A percentile compares a stretch with the other conserved stretches of the same genome.
Evolutionary conservation across 2,888 invertebrate species (phyloP).

Genomic region (Luperina nickerlii): DNA sequence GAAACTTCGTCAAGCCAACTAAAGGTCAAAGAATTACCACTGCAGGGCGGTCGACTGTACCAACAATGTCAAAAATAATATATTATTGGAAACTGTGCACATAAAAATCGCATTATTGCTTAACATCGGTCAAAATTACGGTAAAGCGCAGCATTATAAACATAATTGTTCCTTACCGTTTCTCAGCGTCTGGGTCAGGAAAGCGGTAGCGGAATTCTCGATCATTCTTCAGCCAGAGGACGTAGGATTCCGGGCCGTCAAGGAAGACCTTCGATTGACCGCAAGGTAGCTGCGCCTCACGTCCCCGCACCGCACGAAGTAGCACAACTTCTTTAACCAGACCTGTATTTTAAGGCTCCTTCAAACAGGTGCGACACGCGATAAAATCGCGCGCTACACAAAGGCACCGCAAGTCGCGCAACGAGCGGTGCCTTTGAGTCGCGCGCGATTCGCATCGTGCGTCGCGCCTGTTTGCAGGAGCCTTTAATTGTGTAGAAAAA

Average conservation of each 20-base stretch:
- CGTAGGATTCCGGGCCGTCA: conserved; percentile 82
- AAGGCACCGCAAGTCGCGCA: no score
- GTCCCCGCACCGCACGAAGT: conserved; percentile 77
- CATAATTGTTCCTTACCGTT: conserved; percentile 40
- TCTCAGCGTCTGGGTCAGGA: conserved; percentile 76
- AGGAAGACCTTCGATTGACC: conserved; percentile 82
- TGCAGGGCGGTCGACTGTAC: background rate
- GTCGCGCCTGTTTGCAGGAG: no score
- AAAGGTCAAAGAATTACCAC: background rate
- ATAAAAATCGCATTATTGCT: conserved; percentile 2
- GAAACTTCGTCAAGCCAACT: background rate
- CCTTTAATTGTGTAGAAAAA: background rate
- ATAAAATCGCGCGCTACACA: no score
- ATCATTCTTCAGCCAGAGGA: conserved; percentile 83
- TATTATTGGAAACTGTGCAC: background rate
- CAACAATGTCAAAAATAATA: background rate
- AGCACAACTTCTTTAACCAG: conserved; percentile 54
- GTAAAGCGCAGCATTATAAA: background rate
- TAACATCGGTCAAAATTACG: background rate
- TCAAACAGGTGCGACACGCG: no score
- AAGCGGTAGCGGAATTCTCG: conserved; percentile 78
- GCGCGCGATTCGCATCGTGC: no score
- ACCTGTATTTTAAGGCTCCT: background rate
- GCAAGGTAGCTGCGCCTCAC: conserved; percentile 80
- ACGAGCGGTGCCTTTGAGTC: no score